These are phyloP conservation scores for Anastrepha obliqua DNA, from an alignment of 1,140 invertebrate species.

Conservation along the genomic window DNA sequence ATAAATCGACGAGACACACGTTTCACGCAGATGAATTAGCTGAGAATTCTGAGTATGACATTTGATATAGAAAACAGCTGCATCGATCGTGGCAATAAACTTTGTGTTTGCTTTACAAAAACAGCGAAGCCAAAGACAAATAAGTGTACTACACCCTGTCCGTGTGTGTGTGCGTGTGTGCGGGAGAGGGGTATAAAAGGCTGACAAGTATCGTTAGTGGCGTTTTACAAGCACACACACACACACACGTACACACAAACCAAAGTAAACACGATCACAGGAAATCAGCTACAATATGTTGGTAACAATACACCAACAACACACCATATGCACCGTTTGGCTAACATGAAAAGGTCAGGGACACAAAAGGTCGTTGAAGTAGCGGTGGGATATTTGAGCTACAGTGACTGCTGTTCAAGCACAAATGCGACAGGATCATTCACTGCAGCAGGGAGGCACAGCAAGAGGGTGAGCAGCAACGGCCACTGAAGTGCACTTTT, in stretches of 20 bases:
- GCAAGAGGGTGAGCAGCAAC: not conserved
- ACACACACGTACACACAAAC: not conserved
- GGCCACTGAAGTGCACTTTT: not conserved
- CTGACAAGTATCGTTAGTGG: not conserved
- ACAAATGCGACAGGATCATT: not conserved
- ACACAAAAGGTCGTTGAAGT: not conserved
- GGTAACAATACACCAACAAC: not conserved
- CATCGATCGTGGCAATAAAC: conserved; percentile 29
- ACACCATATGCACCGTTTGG: not conserved
- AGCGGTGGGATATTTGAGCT: not conserved
- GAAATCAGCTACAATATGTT: not conserved
- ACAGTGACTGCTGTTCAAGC: not conserved
- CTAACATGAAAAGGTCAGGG: not conserved
- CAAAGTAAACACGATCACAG: not conserved
- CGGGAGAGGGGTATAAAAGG: not conserved
- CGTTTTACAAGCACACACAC: not conserved
- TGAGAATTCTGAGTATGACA: not conserved
- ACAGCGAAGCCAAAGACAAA: not conserved
- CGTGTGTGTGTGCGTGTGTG: not conserved
- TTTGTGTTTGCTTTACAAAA: conserved; percentile 13
- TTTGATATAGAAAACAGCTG: conserved; percentile 35
- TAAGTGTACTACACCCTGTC: not conserved
- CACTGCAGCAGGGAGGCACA: too few relatives aligned
- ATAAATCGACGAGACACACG: not conserved
- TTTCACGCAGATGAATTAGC: not conserved